Evolutionary conservation across 2,797 vertebrate species (phyloP), one percentile per base, ranked within the genome.

Genomic region (Microctenopoma lineatum): DNA sequence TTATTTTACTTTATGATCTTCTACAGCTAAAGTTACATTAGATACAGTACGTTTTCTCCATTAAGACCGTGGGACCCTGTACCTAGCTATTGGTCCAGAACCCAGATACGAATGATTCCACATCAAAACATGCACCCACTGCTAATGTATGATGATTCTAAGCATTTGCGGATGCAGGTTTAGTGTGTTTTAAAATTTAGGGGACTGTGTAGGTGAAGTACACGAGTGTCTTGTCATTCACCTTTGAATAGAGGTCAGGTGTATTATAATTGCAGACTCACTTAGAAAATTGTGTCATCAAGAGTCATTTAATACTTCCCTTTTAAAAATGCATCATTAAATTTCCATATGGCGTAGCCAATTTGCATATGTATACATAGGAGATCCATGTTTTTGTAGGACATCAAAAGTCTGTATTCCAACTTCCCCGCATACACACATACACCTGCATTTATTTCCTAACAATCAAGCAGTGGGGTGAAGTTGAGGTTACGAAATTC

Each of bases 331-430:
- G 58, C 67, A 79, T 80, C 67, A 80, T 83, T 87, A 83, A 26
- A 87, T 91, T 88, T 84, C 78, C 82, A 85, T 84, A 84, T 86
- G 72, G 66, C 62, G 65, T 76, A 55, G 53, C 66, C 80, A 14
- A 87, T 90, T 80, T 77, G 72, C 81, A 90, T 83, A 73, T 18
- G 52, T 72, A 81, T 86, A 83, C 80, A 77, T 79, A 51, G 71
- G 56, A 75, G 51, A 84, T 71, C 29, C 41, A 8, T 82, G 76
- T 89, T 86, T 85, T 87, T 87, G 77, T 77, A 60, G 55, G 51
- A 89, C 81, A 88, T 91, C 84, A 90, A 91, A 90, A 75, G 78
- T 61, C 68, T 81, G 67, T 46, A 27, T 70, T 75, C 54, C 48
- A 56, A 70, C 77, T 73, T 77, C 57, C 51, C 67, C 29, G 45